A percentile compares a stretch with the other conserved stretches of the same genome.
These are phyloP conservation scores for Lepus townsendii DNA, from an alignment of 2,797 vertebrate species.

Conservation along the genomic window DNA sequence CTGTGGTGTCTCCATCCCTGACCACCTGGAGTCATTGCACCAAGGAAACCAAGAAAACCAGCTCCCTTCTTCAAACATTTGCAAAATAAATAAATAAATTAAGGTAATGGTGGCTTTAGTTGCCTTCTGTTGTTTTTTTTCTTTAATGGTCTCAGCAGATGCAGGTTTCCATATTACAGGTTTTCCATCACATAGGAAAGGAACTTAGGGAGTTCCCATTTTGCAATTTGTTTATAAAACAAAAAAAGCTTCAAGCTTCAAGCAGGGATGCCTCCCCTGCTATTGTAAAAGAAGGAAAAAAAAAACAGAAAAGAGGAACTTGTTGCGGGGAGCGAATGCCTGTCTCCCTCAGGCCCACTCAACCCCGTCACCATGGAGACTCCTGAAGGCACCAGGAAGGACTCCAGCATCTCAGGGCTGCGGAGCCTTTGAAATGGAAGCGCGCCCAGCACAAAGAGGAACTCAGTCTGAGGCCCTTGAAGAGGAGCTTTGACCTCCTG, in stretches of 20 bases:
- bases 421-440: slow-evolving; percentile 83
- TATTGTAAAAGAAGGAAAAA: not conserved
- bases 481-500: slow-evolving; percentile 70
- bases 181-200: slow-evolving; percentile 38
- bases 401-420: slow-evolving; percentile 72
- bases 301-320: slow-evolving; percentile 67
- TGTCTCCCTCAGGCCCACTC: slow-evolving; percentile 70
- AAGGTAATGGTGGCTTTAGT: not conserved
- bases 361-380: slow-evolving; percentile 87
- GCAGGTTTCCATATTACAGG: not conserved
- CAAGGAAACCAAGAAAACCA: not conserved
- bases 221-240: slow-evolving; percentile 60
- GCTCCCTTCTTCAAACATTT: not conserved
- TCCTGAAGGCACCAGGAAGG: slow-evolving; percentile 82
- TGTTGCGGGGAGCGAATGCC: slow-evolving; percentile 62
- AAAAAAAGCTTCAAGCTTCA: slow-evolving; percentile 49
- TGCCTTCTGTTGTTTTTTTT: not conserved
- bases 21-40: slow-evolving; percentile 35
- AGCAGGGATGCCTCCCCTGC: not conserved
- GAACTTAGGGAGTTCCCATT: slow-evolving; percentile 57
- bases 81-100: not conserved
- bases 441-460: slow-evolving; percentile 72
- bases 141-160: not conserved
- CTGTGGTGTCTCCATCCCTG: slow-evolving; percentile 45
- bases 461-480: slow-evolving; percentile 73